Evolutionary conservation across 2,888 invertebrate species (phyloP).

Genomic region (Ferdinandea cuprea): DNA sequence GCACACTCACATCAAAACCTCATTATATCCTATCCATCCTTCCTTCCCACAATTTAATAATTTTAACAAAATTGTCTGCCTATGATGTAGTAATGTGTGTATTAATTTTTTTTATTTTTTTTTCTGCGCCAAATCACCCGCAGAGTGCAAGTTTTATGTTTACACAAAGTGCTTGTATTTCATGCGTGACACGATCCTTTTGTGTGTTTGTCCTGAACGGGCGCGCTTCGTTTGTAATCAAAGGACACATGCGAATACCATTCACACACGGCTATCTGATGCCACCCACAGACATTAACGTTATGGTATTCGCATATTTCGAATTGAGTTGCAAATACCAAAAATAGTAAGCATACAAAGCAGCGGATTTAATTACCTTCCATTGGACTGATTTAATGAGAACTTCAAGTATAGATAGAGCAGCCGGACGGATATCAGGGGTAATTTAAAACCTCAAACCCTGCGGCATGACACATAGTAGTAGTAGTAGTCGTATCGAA

Average conservation of each 20-base stretch:
- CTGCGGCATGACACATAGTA: not conserved
- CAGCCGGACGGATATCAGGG: not conserved
- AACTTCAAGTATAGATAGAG: slow-evolving; percentile 24
- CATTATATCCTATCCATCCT: not conserved
- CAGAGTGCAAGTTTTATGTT: slow-evolving; percentile 16
- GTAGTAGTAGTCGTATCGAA: not conserved
- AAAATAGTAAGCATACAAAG: slow-evolving; percentile 22
- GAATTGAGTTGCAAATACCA: slow-evolving; percentile 28
- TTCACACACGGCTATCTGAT: slow-evolving; percentile 1
- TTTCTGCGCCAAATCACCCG: slow-evolving; percentile 20
- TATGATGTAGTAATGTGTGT: not conserved
- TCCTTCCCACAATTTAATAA: not conserved
- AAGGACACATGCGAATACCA: slow-evolving; percentile 16
- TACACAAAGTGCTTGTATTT: slow-evolving; percentile 10
- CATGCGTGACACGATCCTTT: slow-evolving; percentile 17
- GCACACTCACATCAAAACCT: not conserved
- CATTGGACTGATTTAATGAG: slow-evolving; percentile 60
- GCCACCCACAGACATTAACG: not conserved
- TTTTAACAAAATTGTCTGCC: not conserved
- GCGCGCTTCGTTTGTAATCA: slow-evolving; percentile 19
- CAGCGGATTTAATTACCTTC: slow-evolving; percentile 61
- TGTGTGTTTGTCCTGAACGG: not conserved
- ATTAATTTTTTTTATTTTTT: not conserved
- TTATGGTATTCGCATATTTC: not conserved
- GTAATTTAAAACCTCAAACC: slow-evolving; percentile 35